Conservation (phyloP, 2,888 invertebrate species). For the Iphiclides podalirius region DNA sequence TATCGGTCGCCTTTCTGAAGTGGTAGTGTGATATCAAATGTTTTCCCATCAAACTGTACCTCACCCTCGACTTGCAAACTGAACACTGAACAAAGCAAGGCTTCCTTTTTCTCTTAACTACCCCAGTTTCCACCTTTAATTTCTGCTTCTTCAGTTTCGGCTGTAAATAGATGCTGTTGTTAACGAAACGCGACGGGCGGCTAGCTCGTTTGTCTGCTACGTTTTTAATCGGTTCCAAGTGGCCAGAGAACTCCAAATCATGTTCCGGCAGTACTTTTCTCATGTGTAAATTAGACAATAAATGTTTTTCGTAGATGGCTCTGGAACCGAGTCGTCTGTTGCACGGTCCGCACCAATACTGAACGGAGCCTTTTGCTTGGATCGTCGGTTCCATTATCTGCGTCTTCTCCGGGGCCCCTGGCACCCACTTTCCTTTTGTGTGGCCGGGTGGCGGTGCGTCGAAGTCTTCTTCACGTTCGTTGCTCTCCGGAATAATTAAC, state of each 20-base stretch:
- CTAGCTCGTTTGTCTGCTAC: slow-evolving; percentile 49
- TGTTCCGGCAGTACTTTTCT: slow-evolving; percentile 83
- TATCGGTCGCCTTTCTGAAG: slow-evolving; percentile 84
- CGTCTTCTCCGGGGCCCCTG: slow-evolving; percentile 79
- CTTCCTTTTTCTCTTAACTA: slow-evolving; percentile 76
- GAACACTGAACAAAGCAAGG: slow-evolving; percentile 83
- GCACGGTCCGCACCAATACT: slow-evolving; percentile 91
- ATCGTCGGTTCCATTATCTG: slow-evolving; percentile 77
- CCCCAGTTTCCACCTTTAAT: slow-evolving; percentile 34
- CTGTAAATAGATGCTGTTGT: slow-evolving; percentile 51
- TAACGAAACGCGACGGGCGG: slow-evolving; percentile 57
- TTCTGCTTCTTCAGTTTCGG: slow-evolving; percentile 43
- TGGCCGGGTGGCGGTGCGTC: slow-evolving; percentile 84
- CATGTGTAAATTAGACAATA: slow-evolving; percentile 86
- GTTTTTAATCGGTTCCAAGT: slow-evolving; percentile 53
- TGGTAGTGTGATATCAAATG: slow-evolving; percentile 93
- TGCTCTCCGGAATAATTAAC: slow-evolving; percentile 48
- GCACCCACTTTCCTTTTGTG: slow-evolving; percentile 91
- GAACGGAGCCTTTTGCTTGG: slow-evolving; percentile 75
- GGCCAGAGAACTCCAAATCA: slow-evolving; percentile 83
- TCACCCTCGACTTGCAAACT: slow-evolving; percentile 86
- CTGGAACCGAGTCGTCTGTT: slow-evolving; percentile 87
- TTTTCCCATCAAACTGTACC: slow-evolving; percentile 86
- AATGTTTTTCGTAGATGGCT: slow-evolving; percentile 87
- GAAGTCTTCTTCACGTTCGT: slow-evolving; percentile 72